Conservation (phyloP, 2,113 vertebrate species). For the Rutilus rutilus region DNA sequence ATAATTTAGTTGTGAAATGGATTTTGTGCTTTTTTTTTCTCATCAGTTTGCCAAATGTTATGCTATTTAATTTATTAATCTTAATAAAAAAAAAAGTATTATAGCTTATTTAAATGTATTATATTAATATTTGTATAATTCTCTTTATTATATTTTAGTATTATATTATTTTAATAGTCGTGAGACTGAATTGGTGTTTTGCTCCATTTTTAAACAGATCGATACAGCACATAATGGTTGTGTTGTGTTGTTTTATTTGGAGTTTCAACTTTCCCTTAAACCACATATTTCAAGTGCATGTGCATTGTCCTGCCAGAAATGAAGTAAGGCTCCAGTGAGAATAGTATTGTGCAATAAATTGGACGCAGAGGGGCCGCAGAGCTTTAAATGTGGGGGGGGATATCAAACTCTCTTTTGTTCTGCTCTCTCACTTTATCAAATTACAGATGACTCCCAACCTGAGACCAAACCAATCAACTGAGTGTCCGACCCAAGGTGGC, state of each 20-base stretch:
- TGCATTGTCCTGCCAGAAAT: conserved; percentile 34
- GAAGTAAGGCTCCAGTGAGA: conserved; percentile 21
- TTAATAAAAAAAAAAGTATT: too few species aligned
- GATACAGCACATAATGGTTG: neutral
- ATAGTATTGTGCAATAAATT: conserved; percentile 43
- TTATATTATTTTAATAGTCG: neutral
- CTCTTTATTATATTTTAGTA: too few species aligned
- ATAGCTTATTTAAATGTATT: neutral
- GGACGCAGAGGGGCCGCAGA: conserved; percentile 57
- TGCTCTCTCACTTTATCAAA: conserved; percentile 52
- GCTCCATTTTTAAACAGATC: neutral
- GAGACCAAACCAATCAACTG: conserved; percentile 62
- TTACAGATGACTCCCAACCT: conserved; percentile 69
- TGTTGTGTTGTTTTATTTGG: conserved; percentile 29
- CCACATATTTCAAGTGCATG: conserved; percentile 31
- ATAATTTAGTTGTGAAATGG: neutral
- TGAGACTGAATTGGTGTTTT: neutral
- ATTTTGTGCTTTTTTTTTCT: neutral
- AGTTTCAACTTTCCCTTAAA: conserved; percentile 26
- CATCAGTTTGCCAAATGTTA: neutral
- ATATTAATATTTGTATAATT: neutral
- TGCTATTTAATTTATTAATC: neutral
- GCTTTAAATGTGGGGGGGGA: conserved; percentile 64
- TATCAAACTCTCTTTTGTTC: conserved; percentile 74
- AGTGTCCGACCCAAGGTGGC: conserved; percentile 51